phyloP scores from a whole-genome alignment of 2,888 invertebrate species.

The Andrena fulva region DNA sequence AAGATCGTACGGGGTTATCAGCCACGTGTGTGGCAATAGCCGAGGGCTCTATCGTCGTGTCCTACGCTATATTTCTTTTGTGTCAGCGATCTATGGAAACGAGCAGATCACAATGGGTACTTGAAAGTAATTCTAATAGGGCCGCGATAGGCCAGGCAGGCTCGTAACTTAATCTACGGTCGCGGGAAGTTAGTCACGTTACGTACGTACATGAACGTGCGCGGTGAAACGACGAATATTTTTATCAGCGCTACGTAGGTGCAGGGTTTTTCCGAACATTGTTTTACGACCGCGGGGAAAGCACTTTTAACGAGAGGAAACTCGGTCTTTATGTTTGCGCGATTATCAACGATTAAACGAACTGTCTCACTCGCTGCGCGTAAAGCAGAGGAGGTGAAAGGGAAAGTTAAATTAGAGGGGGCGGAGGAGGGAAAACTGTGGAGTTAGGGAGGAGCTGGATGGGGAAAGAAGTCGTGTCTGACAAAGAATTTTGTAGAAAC shows the following conservation, averaged over 20 bases:
- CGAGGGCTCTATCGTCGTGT: constrained; percentile 58
- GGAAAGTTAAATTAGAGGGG: too few relatives aligned
- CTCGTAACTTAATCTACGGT: constrained; percentile 52
- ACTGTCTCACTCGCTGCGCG: background rate
- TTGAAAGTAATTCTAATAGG: constrained; percentile 60
- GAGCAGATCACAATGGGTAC: constrained; percentile 60
- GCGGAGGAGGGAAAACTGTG: too few relatives aligned
- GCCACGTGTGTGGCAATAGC: constrained; percentile 75
- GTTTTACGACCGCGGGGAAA: background rate
- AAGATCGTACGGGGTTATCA: constrained; percentile 72
- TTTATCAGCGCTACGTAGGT: background rate
- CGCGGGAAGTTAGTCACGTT: constrained; percentile 42
- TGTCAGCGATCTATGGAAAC: constrained; percentile 58
- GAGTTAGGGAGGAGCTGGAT: too few relatives aligned
- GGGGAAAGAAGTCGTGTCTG: too few relatives aligned
- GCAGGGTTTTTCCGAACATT: background rate
- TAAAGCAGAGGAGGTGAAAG: too few relatives aligned
- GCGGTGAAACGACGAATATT: constrained; percentile 4
- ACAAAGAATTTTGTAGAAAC: too few relatives aligned
- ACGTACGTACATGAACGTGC: background rate
- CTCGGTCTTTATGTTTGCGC: background rate
- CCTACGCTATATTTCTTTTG: constrained; percentile 59
- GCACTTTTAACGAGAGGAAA: constrained; percentile 6
- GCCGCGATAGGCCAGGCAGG: constrained; percentile 16
- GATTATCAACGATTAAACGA: background rate